phyloP scores from a whole-genome alignment of 2,888 invertebrate species.

The Dione juno region DNA sequence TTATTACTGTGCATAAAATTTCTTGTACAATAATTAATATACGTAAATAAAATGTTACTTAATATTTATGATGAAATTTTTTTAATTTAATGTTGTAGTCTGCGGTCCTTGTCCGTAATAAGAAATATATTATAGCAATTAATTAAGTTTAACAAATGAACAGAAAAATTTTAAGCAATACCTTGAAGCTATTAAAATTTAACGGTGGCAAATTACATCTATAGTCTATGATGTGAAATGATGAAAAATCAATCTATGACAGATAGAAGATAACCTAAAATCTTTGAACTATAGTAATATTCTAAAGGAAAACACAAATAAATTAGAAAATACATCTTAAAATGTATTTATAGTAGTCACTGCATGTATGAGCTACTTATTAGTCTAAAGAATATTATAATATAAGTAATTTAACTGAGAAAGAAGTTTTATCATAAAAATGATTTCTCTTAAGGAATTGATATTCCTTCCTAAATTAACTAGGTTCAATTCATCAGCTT shows the following conservation, averaged over 20 bases:
- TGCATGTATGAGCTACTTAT: not conserved
- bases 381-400: not conserved
- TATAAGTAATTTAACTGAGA: not conserved
- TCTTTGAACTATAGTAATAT: not conserved
- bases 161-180: not conserved
- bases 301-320: not conserved
- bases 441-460: conserved; percentile 59
- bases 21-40: too few relatives aligned
- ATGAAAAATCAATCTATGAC: not conserved
- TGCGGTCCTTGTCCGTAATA: too few relatives aligned
- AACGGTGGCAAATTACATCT: too few relatives aligned
- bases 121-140: too few relatives aligned
- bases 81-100: too few relatives aligned
- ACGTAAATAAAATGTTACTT: too few relatives aligned
- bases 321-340: not conserved
- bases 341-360: not conserved
- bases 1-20: too few relatives aligned
- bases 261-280: not conserved
- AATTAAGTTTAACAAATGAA: too few relatives aligned
- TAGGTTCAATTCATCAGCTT: conserved; percentile 60
- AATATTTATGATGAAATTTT: too few relatives aligned
- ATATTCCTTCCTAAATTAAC: conserved; percentile 50
- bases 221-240: not conserved
- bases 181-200: too few relatives aligned
- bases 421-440: conserved; percentile 42